Evolutionary conservation across 2,888 invertebrate genomes (phyloP).

Genomic region (Microlaimidae sp.): DNA sequence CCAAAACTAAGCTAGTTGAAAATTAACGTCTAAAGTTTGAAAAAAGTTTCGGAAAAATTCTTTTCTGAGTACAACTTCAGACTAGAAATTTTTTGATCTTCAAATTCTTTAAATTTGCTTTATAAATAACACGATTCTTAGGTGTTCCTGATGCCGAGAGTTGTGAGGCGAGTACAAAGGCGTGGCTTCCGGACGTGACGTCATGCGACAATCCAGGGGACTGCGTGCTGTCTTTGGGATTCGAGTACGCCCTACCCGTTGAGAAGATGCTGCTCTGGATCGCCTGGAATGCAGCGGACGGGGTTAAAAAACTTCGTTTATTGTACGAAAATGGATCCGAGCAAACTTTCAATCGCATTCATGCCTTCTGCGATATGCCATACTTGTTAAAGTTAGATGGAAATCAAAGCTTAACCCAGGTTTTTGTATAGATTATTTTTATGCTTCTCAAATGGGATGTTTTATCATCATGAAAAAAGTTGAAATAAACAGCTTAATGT

Average conservation of each 20-base stretch:
- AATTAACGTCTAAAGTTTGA: no score
- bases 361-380: conserved; percentile 5
- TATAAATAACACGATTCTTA: no score
- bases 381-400: background rate
- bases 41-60: no score
- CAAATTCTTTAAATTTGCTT: no score
- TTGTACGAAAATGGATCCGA: background rate
- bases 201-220: background rate
- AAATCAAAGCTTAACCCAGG: background rate
- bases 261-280: conserved; percentile 9
- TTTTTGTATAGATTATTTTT: no score
- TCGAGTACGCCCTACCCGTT: conserved; percentile 6
- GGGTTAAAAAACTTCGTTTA: background rate
- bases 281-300: conserved; percentile 12
- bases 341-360: background rate
- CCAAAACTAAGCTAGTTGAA: no score
- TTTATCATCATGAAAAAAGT: no score
- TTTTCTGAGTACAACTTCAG: no score
- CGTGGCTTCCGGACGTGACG: conserved; percentile 26
- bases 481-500: no score
- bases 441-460: no score
- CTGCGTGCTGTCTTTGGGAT: conserved; percentile 6
- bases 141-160: conserved; percentile 30
- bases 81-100: no score
- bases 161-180: conserved; percentile 24